These are phyloP conservation scores for Platycheirus albimanus DNA, from an alignment of 2,888 invertebrate species.

Conservation along the genomic window DNA sequence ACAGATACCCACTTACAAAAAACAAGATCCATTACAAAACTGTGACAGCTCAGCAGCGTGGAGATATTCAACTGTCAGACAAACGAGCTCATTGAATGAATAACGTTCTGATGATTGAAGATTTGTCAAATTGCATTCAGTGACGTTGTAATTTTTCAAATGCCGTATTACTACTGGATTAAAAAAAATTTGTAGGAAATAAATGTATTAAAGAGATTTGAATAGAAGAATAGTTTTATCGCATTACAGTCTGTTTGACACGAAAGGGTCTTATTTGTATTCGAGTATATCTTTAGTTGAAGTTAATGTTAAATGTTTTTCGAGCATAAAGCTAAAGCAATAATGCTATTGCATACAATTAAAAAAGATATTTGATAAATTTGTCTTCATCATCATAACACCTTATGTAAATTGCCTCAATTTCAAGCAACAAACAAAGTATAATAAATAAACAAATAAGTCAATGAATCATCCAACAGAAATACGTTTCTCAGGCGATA, in stretches of 20 bases:
- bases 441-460: too few species aligned
- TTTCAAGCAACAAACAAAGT: too few species aligned
- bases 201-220: conserved; percentile 16
- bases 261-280: neutral
- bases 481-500: too few species aligned
- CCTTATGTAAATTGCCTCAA: too few species aligned
- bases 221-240: neutral
- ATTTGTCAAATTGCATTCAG: conserved; percentile 65
- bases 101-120: conserved; percentile 42
- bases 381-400: too few species aligned
- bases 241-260: conserved; percentile 5
- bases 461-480: too few species aligned
- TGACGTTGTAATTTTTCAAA: conserved; percentile 11
- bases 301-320: too few species aligned
- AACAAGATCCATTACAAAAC: conserved; percentile 47
- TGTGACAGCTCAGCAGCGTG: conserved; percentile 31
- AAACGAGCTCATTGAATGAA: conserved; percentile 55
- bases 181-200: conserved; percentile 29
- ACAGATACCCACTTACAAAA: conserved; percentile 43
- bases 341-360: too few species aligned
- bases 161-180: conserved; percentile 10
- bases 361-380: too few species aligned
- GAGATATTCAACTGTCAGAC: conserved; percentile 61
- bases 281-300: too few species aligned
- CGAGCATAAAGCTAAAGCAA: too few species aligned